Evolutionary conservation across 2,797 vertebrate genomes (phyloP).

Genomic region (Acrocephalus scirpaceus): DNA sequence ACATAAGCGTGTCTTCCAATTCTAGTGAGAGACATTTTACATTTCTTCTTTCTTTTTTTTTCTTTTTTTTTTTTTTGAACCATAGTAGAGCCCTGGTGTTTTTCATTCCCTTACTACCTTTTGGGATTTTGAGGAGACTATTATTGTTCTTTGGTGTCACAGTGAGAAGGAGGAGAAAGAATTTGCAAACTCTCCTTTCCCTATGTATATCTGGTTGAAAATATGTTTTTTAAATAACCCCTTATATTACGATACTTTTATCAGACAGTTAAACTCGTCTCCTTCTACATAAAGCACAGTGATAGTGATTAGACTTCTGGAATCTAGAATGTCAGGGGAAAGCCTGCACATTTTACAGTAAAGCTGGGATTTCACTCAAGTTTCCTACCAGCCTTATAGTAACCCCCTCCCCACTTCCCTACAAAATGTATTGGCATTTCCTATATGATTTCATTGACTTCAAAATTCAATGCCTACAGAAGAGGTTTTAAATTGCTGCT

Average conservation of each 20-base stretch:
- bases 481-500: conserved; percentile 14
- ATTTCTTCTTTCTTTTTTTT: background rate
- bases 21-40: background rate
- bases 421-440: background rate
- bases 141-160: background rate
- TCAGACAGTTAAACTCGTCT: background rate
- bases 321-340: background rate
- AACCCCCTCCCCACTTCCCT: background rate
- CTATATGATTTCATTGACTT: background rate
- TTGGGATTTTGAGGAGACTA: background rate
- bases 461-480: conserved; percentile 21
- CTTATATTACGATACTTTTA: background rate
- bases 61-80: background rate
- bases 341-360: background rate
- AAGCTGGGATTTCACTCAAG: background rate
- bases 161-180: background rate
- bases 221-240: background rate
- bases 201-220: background rate
- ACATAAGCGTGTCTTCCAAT: background rate
- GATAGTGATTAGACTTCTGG: background rate
- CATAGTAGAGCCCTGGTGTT: background rate
- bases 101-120: background rate
- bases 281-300: background rate
- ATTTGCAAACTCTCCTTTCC: background rate
- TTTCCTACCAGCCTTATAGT: background rate